These are phyloP conservation scores for Ridgeia piscesae DNA, from an alignment of 1,140 invertebrate species.

Conservation along the genomic window DNA sequence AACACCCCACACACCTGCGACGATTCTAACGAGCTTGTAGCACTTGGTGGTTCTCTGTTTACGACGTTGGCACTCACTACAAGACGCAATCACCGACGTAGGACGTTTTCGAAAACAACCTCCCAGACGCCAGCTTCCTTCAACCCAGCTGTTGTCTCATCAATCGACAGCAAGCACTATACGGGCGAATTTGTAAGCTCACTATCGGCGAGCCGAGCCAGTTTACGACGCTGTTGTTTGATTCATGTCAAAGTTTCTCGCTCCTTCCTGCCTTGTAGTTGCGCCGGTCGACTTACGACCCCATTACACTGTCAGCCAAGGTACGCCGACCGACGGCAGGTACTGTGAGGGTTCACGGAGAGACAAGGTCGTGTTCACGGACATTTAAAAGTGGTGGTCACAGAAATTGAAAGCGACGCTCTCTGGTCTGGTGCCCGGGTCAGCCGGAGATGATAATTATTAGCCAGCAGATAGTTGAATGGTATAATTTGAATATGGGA, in stretches of 20 bases:
- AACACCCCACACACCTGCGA: no score
- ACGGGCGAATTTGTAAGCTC: background rate
- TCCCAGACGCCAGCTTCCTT: background rate
- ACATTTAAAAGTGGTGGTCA: no score
- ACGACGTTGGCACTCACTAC: background rate
- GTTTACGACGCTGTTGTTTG: background rate
- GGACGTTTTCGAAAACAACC: background rate
- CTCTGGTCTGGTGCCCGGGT: no score
- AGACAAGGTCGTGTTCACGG: background rate
- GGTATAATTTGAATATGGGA: no score
- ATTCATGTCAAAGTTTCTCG: background rate
- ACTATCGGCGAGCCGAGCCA: background rate
- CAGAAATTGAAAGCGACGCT: no score
- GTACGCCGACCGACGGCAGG: background rate
- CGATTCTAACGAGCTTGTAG: background rate
- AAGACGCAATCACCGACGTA: background rate
- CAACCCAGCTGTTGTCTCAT: background rate
- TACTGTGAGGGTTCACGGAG: background rate
- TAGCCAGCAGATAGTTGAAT: no score
- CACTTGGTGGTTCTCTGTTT: background rate
- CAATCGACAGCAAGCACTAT: background rate
- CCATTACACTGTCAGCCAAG: background rate
- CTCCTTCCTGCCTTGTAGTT: background rate
- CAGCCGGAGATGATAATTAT: no score
- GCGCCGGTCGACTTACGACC: background rate